Conservation (phyloP, 2,113 vertebrate species). For the Tyrannus savana region DNA sequence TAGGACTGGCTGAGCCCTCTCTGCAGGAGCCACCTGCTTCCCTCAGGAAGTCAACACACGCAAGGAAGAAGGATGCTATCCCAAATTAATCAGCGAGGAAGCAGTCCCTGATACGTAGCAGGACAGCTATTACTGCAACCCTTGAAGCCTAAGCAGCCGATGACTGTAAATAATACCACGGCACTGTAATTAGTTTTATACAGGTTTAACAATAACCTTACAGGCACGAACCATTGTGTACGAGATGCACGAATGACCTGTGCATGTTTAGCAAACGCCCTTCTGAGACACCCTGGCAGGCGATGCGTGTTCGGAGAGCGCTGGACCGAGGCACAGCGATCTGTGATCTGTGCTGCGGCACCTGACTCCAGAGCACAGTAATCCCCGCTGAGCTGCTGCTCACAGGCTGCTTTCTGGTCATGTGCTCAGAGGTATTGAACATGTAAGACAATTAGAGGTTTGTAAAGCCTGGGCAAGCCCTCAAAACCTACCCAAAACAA, state of each 20-base stretch:
- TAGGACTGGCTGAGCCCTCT: background rate
- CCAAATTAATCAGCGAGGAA: background rate
- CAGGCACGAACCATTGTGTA: rapidly evolving
- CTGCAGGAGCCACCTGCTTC: background rate
- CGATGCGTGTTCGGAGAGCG: rapidly evolving
- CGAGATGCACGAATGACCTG: rapidly evolving
- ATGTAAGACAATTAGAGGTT: background rate
- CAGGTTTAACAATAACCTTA: background rate
- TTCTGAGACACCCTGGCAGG: rapidly evolving
- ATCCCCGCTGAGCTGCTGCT: background rate
- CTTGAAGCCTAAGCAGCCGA: background rate
- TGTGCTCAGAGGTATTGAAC: background rate
- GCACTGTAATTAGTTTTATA: background rate
- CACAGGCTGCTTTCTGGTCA: rapidly evolving
- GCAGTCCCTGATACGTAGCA: background rate
- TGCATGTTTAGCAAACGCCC: rapidly evolving
- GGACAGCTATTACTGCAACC: background rate
- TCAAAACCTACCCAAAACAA: background rate
- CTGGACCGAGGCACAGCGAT: rapidly evolving
- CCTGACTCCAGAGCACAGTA: background rate
- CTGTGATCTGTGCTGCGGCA: background rate
- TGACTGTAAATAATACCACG: background rate
- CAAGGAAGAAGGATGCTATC: background rate
- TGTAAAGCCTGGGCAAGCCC: background rate
- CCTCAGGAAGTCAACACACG: background rate